These are phyloP conservation scores for Champsocephalus esox DNA, from an alignment of 2,797 vertebrate species.

Conservation along the genomic window DNA sequence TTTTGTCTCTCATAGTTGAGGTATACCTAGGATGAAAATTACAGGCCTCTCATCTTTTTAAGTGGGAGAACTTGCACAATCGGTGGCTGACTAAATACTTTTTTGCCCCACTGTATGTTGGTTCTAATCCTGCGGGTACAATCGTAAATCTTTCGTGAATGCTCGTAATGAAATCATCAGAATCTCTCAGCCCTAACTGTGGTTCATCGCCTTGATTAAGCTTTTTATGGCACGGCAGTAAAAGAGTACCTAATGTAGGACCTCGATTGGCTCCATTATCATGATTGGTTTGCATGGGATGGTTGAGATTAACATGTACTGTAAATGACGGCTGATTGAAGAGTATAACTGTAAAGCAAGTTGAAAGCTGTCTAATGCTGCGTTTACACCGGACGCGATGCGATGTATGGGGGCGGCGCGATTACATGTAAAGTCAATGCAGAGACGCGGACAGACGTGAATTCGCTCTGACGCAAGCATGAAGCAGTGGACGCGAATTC, in stretches of 20 bases:
- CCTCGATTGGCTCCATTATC: slow-evolving; percentile 67
- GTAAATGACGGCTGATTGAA: slow-evolving; percentile 62
- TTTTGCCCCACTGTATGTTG: neutral
- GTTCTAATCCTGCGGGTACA: slow-evolving; percentile 13
- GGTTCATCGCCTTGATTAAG: slow-evolving; percentile 55
- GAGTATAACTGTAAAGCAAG: slow-evolving; percentile 44
- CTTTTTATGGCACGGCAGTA: slow-evolving; percentile 44
- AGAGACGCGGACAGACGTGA: too few relatives aligned
- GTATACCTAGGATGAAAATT: too few relatives aligned
- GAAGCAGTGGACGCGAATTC: too few relatives aligned
- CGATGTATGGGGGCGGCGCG: too few relatives aligned
- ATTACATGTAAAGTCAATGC: too few relatives aligned
- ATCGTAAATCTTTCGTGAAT: slow-evolving; percentile 14
- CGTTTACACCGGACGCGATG: too few relatives aligned
- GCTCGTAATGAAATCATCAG: slow-evolving; percentile 30
- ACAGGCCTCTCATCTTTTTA: too few relatives aligned
- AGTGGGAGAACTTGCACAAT: too few relatives aligned
- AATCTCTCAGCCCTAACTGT: slow-evolving; percentile 17
- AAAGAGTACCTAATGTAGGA: slow-evolving; percentile 29
- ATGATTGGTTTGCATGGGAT: slow-evolving; percentile 66
- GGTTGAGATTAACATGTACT: slow-evolving; percentile 37
- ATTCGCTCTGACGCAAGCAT: too few relatives aligned
- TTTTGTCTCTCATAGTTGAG: too few relatives aligned
- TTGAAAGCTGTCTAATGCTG: slow-evolving; percentile 38
- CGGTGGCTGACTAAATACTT: too few relatives aligned